A percentile compares a stretch with the other conserved stretches of the same genome.
These are phyloP conservation scores for Cryptophagus acutangulus DNA, from an alignment of 2,888 invertebrate genomes.

Conservation along the genomic window DNA sequence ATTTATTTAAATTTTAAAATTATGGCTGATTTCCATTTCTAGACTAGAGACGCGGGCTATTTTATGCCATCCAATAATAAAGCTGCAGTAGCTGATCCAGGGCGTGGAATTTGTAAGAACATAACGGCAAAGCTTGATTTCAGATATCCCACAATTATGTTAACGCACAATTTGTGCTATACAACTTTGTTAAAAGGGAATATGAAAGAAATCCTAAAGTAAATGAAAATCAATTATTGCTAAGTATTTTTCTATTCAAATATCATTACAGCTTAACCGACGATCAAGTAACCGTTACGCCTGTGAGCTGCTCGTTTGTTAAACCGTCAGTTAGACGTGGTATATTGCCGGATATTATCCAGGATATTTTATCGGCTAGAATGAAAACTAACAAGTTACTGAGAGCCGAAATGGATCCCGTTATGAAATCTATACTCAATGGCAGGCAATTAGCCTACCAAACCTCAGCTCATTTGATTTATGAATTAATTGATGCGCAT, in stretches of 20 bases:
- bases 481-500: constrained; percentile 99
- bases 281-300: constrained; percentile 83
- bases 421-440: constrained; percentile 88
- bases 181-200: constrained; percentile 77
- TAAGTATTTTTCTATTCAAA: not conserved
- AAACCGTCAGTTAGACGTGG: constrained; percentile 83
- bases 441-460: constrained; percentile 96
- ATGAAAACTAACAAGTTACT: constrained; percentile 93
- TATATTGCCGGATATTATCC: constrained; percentile 91
- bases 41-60: constrained; percentile 64
- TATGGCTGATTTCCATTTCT: constrained; percentile 15
- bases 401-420: constrained; percentile 93
- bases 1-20: too few relatives aligned
- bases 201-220: constrained; percentile 58
- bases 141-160: constrained; percentile 99
- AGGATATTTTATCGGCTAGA: constrained; percentile 81
- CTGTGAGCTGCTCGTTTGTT: constrained; percentile 86
- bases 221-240: too few relatives aligned
- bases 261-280: constrained; percentile 48
- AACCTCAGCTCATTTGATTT: constrained; percentile 98
- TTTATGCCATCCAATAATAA: constrained; percentile 86
- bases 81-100: too few relatives aligned
- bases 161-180: constrained; percentile 99
- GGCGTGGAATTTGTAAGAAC: too few relatives aligned
- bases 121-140: too few relatives aligned